A percentile compares a stretch with the other conserved stretches of the same genome.
These are phyloP conservation scores for Drosophila fulvimacula DNA, from an alignment of 2,888 invertebrate species.

Conservation along the genomic window DNA sequence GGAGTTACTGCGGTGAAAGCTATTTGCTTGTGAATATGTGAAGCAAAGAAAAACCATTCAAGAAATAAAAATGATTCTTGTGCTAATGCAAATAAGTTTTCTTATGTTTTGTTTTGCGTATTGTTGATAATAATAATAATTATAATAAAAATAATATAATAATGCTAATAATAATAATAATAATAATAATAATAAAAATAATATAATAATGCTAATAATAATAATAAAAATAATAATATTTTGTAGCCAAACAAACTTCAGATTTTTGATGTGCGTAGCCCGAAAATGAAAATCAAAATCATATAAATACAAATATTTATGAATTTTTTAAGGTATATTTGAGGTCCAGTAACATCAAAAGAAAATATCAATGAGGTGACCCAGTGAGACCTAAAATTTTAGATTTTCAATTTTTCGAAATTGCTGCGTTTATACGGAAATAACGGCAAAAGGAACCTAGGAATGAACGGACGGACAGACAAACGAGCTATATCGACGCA, in stretches of 20 bases:
- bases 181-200: too few relatives aligned
- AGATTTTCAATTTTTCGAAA: too few relatives aligned
- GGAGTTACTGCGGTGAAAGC: background rate
- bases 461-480: too few relatives aligned
- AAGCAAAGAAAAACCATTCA: background rate
- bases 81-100: background rate
- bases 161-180: too few relatives aligned
- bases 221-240: background rate
- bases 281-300: too few relatives aligned
- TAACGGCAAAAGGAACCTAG: too few relatives aligned
- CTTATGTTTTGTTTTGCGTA: background rate
- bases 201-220: too few relatives aligned
- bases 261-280: background rate
- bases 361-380: background rate
- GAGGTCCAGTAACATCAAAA: background rate
- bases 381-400: background rate
- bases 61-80: background rate
- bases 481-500: too few relatives aligned
- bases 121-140: too few relatives aligned
- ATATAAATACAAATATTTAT: too few relatives aligned
- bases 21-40: constrained; percentile 3
- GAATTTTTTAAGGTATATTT: background rate
- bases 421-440: too few relatives aligned
- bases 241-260: background rate
- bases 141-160: too few relatives aligned